phyloP scores from a whole-genome alignment of 1,140 invertebrate species.

The Drosophila sucinea region DNA sequence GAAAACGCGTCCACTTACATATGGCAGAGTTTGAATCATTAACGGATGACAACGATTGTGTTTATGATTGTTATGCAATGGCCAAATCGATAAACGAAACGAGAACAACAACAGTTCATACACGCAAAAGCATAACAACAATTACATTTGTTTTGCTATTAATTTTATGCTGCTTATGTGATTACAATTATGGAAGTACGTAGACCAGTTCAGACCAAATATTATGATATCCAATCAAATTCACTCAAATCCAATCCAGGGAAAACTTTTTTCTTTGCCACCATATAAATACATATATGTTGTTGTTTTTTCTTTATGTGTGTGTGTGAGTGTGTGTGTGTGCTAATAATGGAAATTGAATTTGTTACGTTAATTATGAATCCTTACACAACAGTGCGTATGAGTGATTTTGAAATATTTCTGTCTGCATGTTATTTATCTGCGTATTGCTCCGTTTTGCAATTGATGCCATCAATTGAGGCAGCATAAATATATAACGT shows the following conservation, averaged over 20 bases:
- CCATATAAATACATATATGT: not conserved
- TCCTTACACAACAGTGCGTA: conserved; percentile 35
- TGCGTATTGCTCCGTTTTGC: not conserved
- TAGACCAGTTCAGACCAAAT: conserved; percentile 13
- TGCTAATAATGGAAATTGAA: conserved; percentile 30
- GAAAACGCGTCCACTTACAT: not conserved
- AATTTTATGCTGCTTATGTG: conserved; percentile 75
- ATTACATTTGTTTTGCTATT: conserved; percentile 64
- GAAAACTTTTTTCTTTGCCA: not conserved
- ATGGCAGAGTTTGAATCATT: not conserved
- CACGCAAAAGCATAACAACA: conserved; percentile 63
- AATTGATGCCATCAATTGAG: not conserved
- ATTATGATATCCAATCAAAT: not conserved
- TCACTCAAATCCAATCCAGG: not conserved
- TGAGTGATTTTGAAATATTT: conserved; percentile 27
- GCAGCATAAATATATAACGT: not conserved
- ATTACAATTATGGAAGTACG: conserved; percentile 78
- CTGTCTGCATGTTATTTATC: conserved; percentile 6
- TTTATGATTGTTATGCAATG: conserved; percentile 70
- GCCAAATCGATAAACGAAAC: conserved; percentile 60
- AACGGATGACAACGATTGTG: conserved; percentile 23
- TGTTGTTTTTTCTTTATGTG: conserved; percentile 16
- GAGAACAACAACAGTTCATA: conserved; percentile 49
- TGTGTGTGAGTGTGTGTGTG: conserved; percentile 21
- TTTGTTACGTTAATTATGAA: conserved; percentile 10